Evolutionary conservation across 2,888 invertebrate genomes (phyloP).

Genomic region (Hoplodrina blanda): DNA sequence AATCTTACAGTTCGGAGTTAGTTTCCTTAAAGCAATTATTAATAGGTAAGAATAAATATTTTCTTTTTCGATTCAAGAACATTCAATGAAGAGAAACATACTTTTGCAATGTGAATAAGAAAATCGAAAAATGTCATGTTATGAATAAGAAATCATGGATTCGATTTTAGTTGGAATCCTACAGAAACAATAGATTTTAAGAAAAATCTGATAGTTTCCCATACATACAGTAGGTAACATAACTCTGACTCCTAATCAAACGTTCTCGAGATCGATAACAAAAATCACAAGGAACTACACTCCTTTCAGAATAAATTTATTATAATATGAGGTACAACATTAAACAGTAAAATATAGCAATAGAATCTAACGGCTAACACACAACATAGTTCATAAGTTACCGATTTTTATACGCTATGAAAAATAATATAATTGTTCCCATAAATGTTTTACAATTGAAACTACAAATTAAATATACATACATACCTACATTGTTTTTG

Average conservation of each 20-base stretch:
- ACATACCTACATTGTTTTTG: neutral
- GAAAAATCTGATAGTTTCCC: too few relatives aligned
- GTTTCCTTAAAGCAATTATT: slow-evolving; percentile 40
- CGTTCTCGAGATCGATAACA: slow-evolving; percentile 29
- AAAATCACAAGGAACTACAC: slow-evolving; percentile 15
- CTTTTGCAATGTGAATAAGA: neutral
- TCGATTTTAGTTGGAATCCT: too few relatives aligned
- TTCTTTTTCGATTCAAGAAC: slow-evolving; percentile 13
- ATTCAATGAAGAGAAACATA: neutral
- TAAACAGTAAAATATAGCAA: slow-evolving; percentile 51
- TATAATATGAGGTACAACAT: slow-evolving; percentile 41
- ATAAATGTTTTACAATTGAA: slow-evolving; percentile 34
- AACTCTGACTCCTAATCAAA: slow-evolving; percentile 1
- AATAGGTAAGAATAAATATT: slow-evolving; percentile 4
- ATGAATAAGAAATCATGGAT: too few relatives aligned
- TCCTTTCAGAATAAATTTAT: slow-evolving; percentile 23
- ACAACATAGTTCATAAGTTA: slow-evolving; percentile 74
- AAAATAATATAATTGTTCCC: slow-evolving; percentile 72
- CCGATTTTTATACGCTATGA: slow-evolving; percentile 52
- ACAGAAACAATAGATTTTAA: too few relatives aligned
- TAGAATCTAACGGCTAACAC: slow-evolving; percentile 63
- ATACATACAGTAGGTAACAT: too few relatives aligned
- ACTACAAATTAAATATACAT: slow-evolving; percentile 1
- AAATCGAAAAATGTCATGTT: too few relatives aligned
- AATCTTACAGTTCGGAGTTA: slow-evolving; percentile 43